Evolutionary conservation across 2,797 vertebrate species (phyloP), one percentile per base, ranked within the genome.

Genomic region (Lacerta agilis): DNA sequence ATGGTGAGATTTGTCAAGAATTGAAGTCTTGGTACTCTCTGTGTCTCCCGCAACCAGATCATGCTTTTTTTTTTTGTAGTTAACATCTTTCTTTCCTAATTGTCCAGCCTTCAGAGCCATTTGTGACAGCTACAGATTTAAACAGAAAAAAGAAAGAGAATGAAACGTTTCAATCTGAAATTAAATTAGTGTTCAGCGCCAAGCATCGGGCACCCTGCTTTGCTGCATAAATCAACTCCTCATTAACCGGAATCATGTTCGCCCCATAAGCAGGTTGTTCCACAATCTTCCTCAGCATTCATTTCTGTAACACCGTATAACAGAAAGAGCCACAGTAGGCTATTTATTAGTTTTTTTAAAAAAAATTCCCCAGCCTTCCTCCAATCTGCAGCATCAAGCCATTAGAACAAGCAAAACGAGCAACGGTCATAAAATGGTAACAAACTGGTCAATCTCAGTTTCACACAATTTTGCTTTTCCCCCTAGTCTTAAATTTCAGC

Each of bases 1-100:
- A 86, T 86, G 85, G 36, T 72, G 72, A 27, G 72, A 73, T 73
- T 49, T 86, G 85, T 86, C 78, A 86, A 2, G 20, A 75, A 20
- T 33, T 67, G 76, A 86, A 86, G 43, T 33, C 45, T 86, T 33
- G 11, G 11, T 67, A 36, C 8, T 78, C 75, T 61, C 69, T 36
- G 45, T 86, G 36, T 55, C 49, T 80, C 55, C 36, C 33, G 38
- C 33, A 73, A 58, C 49, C 86, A 61, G 29, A 72, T 79, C 45
- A 20, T 79, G 43, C 61, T 36, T 86, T 79, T 82, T 36, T 82
- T 33, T 33, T 33, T 33, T 33, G 25, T 13, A 29, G 66, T 72
- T 72, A 80, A 41, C 20, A 69, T 80, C 66, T 71, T 23, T 73
- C 49, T 58, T 86, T 72, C 67, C 67, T 73, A 79, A 86, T 61